Evolutionary conservation across 2,797 vertebrate species (phyloP).

Genomic region (Phoxinus dragarum): DNA sequence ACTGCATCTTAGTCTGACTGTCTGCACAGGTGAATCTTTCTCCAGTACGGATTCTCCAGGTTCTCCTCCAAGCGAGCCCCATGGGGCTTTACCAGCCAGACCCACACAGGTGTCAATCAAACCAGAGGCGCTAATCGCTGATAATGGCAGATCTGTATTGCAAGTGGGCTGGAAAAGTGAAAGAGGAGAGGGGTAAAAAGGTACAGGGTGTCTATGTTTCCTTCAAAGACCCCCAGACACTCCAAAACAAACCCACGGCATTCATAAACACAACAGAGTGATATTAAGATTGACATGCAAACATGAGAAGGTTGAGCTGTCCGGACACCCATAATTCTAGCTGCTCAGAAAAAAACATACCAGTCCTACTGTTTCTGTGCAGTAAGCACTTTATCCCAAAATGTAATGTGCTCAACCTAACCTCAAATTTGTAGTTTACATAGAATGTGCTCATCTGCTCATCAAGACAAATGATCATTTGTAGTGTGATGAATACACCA

Average conservation of each 20-base stretch:
- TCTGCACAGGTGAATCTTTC: constrained; percentile 33
- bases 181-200: neutral
- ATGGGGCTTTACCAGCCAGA: constrained; percentile 40
- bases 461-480: neutral
- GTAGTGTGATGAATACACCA: neutral
- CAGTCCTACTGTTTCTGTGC: neutral
- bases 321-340: constrained; percentile 3
- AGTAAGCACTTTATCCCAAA: neutral
- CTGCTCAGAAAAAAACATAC: neutral
- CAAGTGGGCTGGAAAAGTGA: neutral
- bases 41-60: constrained; percentile 19
- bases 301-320: constrained; percentile 3
- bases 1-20: constrained; percentile 10
- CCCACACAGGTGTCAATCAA: constrained; percentile 52
- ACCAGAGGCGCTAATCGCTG: constrained; percentile 45
- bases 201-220: neutral
- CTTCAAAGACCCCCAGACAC: neutral
- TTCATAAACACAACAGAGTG: neutral
- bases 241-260: neutral
- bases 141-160: constrained; percentile 42
- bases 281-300: constrained; percentile 1
- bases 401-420: neutral
- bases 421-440: neutral
- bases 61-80: constrained; percentile 51
- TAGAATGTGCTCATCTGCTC: neutral